phyloP scores from a whole-genome alignment of 2,113 vertebrate genomes.

The Petrocephalus zakoni region DNA sequence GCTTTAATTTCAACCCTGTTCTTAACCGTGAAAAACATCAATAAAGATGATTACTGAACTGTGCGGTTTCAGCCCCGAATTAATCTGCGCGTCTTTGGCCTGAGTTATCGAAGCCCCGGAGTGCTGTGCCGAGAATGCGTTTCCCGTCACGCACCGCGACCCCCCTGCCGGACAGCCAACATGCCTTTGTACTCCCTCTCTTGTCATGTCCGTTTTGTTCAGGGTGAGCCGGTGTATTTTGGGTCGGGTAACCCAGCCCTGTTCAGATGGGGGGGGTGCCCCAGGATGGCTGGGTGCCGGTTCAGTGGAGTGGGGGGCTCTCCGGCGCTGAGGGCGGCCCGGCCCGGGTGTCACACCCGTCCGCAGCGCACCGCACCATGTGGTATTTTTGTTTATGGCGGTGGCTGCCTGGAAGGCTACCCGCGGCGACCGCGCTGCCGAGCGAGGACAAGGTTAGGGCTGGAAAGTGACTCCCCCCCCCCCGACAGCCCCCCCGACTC shows the following conservation, averaged over 20 bases:
- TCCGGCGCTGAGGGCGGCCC: not conserved
- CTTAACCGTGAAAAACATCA: not conserved
- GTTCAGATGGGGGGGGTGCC: not conserved
- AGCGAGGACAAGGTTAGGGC: conserved; percentile 22
- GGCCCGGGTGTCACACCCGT: not conserved
- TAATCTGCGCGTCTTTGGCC: not conserved
- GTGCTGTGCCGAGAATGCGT: not conserved
- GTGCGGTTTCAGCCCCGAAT: not conserved
- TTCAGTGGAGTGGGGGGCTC: not conserved
- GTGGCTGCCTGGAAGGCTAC: not conserved
- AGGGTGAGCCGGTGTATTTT: not conserved
- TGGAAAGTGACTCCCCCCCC: conserved; percentile 28
- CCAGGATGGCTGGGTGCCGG: not conserved
- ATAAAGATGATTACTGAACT: conserved; percentile 1
- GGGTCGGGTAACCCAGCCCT: not conserved
- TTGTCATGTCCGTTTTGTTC: not conserved
- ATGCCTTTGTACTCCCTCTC: not conserved
- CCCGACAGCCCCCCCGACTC: conserved; percentile 28
- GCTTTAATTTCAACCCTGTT: not conserved
- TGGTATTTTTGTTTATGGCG: not conserved
- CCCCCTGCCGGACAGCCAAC: not conserved
- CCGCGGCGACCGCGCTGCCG: not conserved
- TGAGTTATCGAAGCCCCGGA: not conserved
- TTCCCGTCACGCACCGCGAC: not conserved
- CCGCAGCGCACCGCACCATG: not conserved